These are phyloP conservation scores for Caenorhabditis plicata DNA, from an alignment of 2,888 invertebrate genomes.

Conservation along the genomic window DNA sequence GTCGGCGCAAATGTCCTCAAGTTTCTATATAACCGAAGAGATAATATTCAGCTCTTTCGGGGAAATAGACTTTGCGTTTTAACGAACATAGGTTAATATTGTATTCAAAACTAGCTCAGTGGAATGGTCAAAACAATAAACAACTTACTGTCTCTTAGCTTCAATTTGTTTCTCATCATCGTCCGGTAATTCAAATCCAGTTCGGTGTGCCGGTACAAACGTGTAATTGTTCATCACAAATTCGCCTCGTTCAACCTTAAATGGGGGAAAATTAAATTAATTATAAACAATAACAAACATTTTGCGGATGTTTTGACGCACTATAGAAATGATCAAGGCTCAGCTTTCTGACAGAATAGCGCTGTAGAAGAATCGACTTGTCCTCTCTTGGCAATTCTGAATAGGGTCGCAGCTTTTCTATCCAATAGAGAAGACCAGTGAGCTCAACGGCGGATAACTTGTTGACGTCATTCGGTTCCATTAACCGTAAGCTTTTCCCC, in stretches of 20 bases:
- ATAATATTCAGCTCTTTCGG: slow-evolving; percentile 4
- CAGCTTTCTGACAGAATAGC: slow-evolving; percentile 58
- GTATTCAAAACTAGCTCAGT: background rate
- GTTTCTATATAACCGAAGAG: slow-evolving; percentile 11
- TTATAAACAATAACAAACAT: slow-evolving; percentile 12
- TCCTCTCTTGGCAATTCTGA: slow-evolving; percentile 39
- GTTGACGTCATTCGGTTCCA: slow-evolving; percentile 56
- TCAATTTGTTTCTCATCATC: slow-evolving; percentile 51
- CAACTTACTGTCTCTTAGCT: slow-evolving; percentile 45
- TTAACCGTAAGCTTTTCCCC: slow-evolving; percentile 36
- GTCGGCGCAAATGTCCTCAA: slow-evolving; percentile 59
- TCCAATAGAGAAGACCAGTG: slow-evolving; percentile 59
- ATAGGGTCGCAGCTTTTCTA: slow-evolving; percentile 57
- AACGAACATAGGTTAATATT: slow-evolving; percentile 28
- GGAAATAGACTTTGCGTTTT: slow-evolving; percentile 28
- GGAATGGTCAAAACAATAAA: background rate
- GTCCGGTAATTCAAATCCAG: slow-evolving; percentile 56
- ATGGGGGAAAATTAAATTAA: background rate
- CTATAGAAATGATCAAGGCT: slow-evolving; percentile 60
- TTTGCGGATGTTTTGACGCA: slow-evolving; percentile 53
- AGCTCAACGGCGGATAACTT: slow-evolving; percentile 54
- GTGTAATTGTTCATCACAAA: slow-evolving; percentile 63
- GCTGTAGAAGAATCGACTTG: slow-evolving; percentile 40
- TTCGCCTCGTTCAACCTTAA: slow-evolving; percentile 41
- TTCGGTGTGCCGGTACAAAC: slow-evolving; percentile 51